Conservation (phyloP, 2,113 vertebrate genomes). For the Chauna torquata region DNA sequence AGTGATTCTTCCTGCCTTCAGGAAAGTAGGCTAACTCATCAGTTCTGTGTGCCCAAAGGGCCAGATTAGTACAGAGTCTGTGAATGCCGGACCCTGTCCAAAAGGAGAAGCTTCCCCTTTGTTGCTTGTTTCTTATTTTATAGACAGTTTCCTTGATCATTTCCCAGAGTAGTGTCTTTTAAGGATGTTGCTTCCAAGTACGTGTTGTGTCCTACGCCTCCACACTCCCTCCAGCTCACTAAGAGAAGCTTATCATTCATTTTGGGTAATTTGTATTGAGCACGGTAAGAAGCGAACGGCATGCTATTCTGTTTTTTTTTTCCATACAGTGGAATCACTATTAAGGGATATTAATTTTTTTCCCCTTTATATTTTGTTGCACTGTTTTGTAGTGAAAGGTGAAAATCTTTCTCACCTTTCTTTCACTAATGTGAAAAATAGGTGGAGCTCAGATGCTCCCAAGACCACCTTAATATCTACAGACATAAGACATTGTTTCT, state of each 20-base stretch:
- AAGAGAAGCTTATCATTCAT: neutral
- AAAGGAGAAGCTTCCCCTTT: neutral
- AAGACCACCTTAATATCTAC: neutral
- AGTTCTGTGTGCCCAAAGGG: neutral
- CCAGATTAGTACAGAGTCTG: neutral
- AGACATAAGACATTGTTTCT: neutral
- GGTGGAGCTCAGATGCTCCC: neutral
- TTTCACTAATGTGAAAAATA: neutral
- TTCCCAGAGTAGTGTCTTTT: neutral
- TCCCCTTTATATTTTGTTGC: neutral
- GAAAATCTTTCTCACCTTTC: neutral
- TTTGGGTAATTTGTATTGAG: neutral
- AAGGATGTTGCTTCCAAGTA: neutral
- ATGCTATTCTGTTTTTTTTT: neutral
- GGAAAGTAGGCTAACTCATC: neutral
- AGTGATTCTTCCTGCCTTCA: neutral
- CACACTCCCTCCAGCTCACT: neutral
- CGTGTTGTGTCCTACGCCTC: neutral
- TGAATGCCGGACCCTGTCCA: neutral
- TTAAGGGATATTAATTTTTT: neutral
- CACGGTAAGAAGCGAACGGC: neutral
- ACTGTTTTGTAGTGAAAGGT: neutral
- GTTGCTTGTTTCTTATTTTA: neutral
- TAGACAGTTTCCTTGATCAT: neutral
- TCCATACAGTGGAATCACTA: neutral